phyloP scores from a whole-genome alignment of 2,113 vertebrate species.

The Ondatra zibethicus region DNA sequence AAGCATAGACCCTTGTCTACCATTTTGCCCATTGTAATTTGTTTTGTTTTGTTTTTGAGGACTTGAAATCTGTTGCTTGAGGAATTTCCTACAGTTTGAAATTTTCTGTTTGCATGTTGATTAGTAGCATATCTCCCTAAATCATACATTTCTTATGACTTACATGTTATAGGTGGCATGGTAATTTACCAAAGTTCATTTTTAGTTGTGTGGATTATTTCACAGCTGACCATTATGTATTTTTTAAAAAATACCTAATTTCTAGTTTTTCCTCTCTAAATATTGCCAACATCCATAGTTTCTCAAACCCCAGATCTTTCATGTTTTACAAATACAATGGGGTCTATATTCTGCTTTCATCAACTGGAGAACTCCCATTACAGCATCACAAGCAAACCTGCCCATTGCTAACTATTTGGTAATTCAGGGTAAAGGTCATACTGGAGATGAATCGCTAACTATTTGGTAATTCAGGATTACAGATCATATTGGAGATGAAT shows the following conservation, averaged over 20 bases:
- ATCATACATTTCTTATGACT: neutral
- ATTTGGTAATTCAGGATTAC: neutral
- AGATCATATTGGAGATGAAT: neutral
- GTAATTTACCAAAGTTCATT: neutral
- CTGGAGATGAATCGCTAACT: neutral
- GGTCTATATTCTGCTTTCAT: neutral
- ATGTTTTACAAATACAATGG: neutral
- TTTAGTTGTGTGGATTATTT: neutral
- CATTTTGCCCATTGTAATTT: neutral
- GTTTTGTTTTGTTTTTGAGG: neutral
- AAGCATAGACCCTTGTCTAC: neutral
- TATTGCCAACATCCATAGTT: neutral
- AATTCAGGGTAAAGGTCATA: neutral
- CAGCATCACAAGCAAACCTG: neutral
- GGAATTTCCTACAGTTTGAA: slow-evolving; percentile 23
- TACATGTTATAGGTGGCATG: neutral
- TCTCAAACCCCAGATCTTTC: neutral
- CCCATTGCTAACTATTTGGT: neutral
- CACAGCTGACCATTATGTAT: neutral
- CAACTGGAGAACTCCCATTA: neutral
- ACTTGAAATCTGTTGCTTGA: neutral
- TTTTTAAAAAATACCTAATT: neutral
- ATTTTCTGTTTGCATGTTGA: neutral
- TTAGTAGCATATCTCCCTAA: neutral
- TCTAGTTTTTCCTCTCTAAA: slow-evolving; percentile 6